Conservation (phyloP, 2,113 vertebrate genomes). For the Chitala chitala region DNA sequence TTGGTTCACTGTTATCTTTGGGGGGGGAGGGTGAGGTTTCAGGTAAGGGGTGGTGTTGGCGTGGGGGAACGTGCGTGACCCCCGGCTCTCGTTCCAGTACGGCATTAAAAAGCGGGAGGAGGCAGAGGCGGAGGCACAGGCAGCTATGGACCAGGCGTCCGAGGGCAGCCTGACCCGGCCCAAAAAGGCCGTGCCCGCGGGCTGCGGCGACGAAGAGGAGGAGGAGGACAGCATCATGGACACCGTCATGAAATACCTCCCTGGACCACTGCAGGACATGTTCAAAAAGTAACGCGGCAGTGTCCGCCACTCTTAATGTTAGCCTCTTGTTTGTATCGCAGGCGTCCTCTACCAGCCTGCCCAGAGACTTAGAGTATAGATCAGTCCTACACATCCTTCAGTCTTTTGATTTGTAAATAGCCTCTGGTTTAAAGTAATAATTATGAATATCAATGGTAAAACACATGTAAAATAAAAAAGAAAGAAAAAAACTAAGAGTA, state of each 20-base stretch:
- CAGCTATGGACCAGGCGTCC: slow-evolving; percentile 75
- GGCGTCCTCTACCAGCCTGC: not conserved
- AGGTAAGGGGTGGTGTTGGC: too few relatives aligned
- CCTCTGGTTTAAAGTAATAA: slow-evolving; percentile 44
- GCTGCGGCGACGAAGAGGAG: slow-evolving; percentile 73
- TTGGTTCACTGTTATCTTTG: too few relatives aligned
- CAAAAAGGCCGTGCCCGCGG: slow-evolving; percentile 76
- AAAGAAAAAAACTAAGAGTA: slow-evolving; percentile 50
- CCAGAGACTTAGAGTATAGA: slow-evolving; percentile 31
- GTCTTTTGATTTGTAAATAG: slow-evolving; percentile 52
- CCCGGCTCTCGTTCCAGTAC: slow-evolving; percentile 66
- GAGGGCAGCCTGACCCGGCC: slow-evolving; percentile 90
- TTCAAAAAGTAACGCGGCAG: slow-evolving; percentile 83
- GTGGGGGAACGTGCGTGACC: not conserved
- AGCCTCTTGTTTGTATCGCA: not conserved
- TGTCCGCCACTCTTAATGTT: slow-evolving; percentile 21
- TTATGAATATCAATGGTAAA: slow-evolving; percentile 50
- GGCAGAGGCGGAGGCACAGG: slow-evolving; percentile 84
- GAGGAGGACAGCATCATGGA: slow-evolving; percentile 98
- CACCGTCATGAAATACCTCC: slow-evolving; percentile 96
- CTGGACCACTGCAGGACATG: slow-evolving; percentile 94
- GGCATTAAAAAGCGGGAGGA: slow-evolving; percentile 96
- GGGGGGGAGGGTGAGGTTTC: too few relatives aligned
- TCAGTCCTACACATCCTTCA: slow-evolving; percentile 32
- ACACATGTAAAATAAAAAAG: slow-evolving; percentile 27